Conservation (phyloP, 2,888 invertebrate genomes). For the Agrochola circellaris region DNA sequence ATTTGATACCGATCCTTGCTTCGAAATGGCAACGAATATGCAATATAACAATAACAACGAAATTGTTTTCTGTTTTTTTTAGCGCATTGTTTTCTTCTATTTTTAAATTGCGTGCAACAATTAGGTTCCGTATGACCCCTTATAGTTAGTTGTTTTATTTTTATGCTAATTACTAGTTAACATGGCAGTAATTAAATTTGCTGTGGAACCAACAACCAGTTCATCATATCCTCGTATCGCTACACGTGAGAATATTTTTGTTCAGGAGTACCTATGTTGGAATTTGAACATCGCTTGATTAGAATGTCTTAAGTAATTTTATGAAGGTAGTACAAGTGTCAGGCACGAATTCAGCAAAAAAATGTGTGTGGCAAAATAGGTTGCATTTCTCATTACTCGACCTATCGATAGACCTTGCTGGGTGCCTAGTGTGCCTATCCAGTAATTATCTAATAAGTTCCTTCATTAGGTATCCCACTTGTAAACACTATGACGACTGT, state of each 20-base stretch:
- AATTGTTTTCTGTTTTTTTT: constrained; percentile 21
- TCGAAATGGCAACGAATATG: too few species aligned
- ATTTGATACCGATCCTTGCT: constrained; percentile 12
- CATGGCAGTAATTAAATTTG: constrained; percentile 26
- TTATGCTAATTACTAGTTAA: constrained; percentile 14
- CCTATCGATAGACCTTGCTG: neutral
- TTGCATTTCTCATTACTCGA: too few species aligned
- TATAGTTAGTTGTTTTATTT: constrained; percentile 16
- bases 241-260: neutral
- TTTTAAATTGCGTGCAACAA: constrained; percentile 27
- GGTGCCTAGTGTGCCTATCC: too few species aligned
- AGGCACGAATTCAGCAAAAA: neutral
- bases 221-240: neutral
- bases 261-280: neutral
- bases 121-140: constrained; percentile 15
- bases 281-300: constrained; percentile 14
- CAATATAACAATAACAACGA: constrained; percentile 22
- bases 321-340: neutral
- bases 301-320: neutral
- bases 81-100: neutral
- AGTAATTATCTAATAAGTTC: neutral
- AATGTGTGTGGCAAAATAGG: neutral
- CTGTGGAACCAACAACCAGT: constrained; percentile 9
- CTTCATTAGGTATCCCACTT: neutral
- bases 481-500: neutral